phyloP scores from a whole-genome alignment of 2,797 vertebrate species.

The Malacoctenus gilli region DNA sequence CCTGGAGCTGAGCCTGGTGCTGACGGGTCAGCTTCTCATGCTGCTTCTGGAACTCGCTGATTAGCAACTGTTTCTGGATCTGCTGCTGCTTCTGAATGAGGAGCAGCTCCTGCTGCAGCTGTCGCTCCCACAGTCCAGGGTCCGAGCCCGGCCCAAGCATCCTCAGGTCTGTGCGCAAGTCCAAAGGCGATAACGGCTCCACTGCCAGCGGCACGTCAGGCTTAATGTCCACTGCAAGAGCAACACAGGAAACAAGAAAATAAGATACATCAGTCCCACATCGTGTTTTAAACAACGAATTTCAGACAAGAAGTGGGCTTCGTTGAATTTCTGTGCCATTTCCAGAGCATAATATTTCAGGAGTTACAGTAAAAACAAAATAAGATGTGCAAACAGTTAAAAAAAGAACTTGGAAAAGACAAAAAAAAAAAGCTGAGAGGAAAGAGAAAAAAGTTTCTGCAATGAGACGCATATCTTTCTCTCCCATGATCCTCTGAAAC shows the following conservation, averaged over 20 bases:
- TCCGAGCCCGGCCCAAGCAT: slow-evolving; percentile 93
- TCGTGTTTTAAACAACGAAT: too few relatives aligned
- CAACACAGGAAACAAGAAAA: slow-evolving; percentile 14
- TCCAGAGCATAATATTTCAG: slow-evolving; percentile 2
- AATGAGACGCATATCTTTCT: slow-evolving; percentile 28
- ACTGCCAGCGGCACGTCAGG: slow-evolving; percentile 86
- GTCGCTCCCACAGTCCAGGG: slow-evolving; percentile 91
- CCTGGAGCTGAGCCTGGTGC: slow-evolving; percentile 98
- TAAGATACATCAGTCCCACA: slow-evolving; percentile 11
- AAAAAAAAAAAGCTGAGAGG: slow-evolving; percentile 1
- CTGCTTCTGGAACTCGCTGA: slow-evolving; percentile 98
- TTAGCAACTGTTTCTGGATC: slow-evolving; percentile 97
- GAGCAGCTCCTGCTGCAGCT: slow-evolving; percentile 95
- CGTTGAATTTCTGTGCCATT: not conserved
- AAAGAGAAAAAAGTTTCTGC: slow-evolving; percentile 15
- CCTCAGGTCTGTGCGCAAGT: slow-evolving; percentile 94
- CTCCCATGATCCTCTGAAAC: slow-evolving; percentile 55
- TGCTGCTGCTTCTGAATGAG: slow-evolving; percentile 99
- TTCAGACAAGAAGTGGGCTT: too few relatives aligned
- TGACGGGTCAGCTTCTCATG: slow-evolving; percentile 97
- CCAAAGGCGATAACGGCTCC: slow-evolving; percentile 90
- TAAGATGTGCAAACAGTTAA: slow-evolving; percentile 1
- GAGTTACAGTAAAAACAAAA: not conserved
- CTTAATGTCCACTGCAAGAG: slow-evolving; percentile 89
- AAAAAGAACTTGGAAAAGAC: not conserved